Evolutionary conservation across 2,888 invertebrate species (phyloP), one percentile per base, ranked within the genome.

Genomic region (Eupithecia inturbata): DNA sequence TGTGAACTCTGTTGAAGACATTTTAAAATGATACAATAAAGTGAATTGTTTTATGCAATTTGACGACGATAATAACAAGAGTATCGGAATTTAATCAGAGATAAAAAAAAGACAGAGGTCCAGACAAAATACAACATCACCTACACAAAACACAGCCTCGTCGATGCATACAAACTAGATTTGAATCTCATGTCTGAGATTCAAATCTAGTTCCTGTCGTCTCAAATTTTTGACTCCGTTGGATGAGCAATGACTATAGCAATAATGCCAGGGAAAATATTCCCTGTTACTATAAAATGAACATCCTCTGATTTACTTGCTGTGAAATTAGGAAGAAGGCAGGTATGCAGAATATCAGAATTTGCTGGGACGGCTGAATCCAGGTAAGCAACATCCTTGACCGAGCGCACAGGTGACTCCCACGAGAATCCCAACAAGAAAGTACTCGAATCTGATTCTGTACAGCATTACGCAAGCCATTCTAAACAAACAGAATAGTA

Each of bases 401-500:
- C 57, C 26, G 14, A 53, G 22, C 26, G 12, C 26, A 12, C 57
- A 57, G 26, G 12, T 57, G 57, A 57, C 22, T 26, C 26, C 26
- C 57, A 57, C 22, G n/a, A 26, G 22, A 12, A 26, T 26, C 19
- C 12, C 22, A 12, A 64, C 5, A 39, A 53, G 22, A 26, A 26
- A 14, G 12, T 26, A 4, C 57, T 14, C 22, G 26, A 57, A 14
- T 14, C 57, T 57, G 22, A 64, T 72, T 70, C 26, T 31, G n/a
- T 64, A 64, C 57, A 69, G 60, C 70, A 57, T 72, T 75, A 75
- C 75, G 72, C 67, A 70, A 76, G 68, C 73, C 63, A 39, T 70
- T 76, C 76, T 73, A 76, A 76, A 76, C 76, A 71, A 77, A 71
- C 76, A 68, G 68, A 75, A 79, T 77, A 68, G 75, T 78, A 79